Evolutionary conservation across 2,797 vertebrate species (phyloP), one percentile per base, ranked within the genome.

Genomic region (Sebastes steindachneri): DNA sequence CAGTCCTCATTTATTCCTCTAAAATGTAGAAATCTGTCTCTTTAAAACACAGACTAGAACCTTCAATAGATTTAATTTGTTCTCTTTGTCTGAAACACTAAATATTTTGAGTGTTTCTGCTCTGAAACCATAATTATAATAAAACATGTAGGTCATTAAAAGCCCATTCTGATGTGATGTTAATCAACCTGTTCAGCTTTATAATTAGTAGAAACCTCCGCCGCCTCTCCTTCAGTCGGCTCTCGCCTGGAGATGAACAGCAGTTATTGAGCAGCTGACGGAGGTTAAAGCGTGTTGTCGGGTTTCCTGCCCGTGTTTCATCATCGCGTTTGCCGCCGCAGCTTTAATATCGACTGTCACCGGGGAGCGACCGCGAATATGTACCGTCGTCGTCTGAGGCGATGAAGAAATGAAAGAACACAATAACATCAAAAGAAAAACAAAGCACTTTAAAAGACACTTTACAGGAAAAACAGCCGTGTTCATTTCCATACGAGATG

Each of bases 371-470:
- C 35, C 73, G 3, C 77, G 17, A 55, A 83, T 68, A 76, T 86
- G 89, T 84, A 79, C 15, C 73, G 85, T 69, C 80, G 79, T 85
- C 79, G 83, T 91, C 82, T 83, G 83, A 91, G 92, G 91, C 90
- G 72, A 88, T 88, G 86, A 84, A 86, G 84, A 87, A 79, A 93
- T 80, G 88, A 37, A 90, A 85, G 89, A 92, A 89, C 90, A 92
- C 85, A 89, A 92, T 91, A 86, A 94, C 83, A 90, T 95, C 91
- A 95, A 94, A 95, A 73, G 91, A 37, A 80, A 82, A 92, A 83
- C 90, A 86, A 87, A 88, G 79, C 63, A 8, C 65, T 89, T 80
- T 87, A 37, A 21, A 62, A 62, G 59, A 33, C 80, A 80, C 71
- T 84, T 87, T 83, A 85, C 84, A 87, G 89, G 85, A 83, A 77